Evolutionary conservation across 2,797 vertebrate genomes (phyloP).

Genomic region (Antrozous pallidus): DNA sequence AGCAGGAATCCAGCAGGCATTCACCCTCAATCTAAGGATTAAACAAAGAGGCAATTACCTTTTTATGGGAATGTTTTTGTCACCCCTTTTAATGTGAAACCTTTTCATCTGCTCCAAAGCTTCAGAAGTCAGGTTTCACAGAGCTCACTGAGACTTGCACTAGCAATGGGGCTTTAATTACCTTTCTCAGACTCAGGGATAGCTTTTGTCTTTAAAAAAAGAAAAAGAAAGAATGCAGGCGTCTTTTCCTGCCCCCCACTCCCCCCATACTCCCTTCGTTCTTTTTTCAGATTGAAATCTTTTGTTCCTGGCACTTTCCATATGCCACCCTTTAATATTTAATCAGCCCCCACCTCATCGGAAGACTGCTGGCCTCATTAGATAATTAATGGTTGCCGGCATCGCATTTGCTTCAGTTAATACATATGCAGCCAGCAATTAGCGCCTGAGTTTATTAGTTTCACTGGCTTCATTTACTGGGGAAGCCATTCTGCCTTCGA

Average conservation of each 20-base stretch:
- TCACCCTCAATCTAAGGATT: slow-evolving; percentile 73
- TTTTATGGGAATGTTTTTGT: slow-evolving; percentile 75
- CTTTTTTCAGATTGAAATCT: slow-evolving; percentile 65
- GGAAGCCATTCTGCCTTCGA: slow-evolving; percentile 83
- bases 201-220: slow-evolving; percentile 66
- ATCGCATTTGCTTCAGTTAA: slow-evolving; percentile 87
- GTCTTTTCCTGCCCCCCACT: too few species aligned
- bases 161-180: slow-evolving; percentile 84
- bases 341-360: slow-evolving; percentile 89
- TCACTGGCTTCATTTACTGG: slow-evolving; percentile 85
- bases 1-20: slow-evolving; percentile 33
- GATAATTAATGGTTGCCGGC: slow-evolving; percentile 89
- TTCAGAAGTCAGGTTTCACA: slow-evolving; percentile 79
- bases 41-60: slow-evolving; percentile 79
- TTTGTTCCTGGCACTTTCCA: slow-evolving; percentile 86
- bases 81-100: slow-evolving; percentile 80
- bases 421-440: slow-evolving; percentile 91
- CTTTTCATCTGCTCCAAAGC: slow-evolving; percentile 82
- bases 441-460: slow-evolving; percentile 88
- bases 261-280: background rate
- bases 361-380: slow-evolving; percentile 88
- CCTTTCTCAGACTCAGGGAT: slow-evolving; percentile 74
- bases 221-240: background rate
- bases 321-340: slow-evolving; percentile 91
- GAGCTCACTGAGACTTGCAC: slow-evolving; percentile 74